These are phyloP conservation scores for Eclectus roratus DNA, from an alignment of 2,113 vertebrate genomes.

Conservation along the genomic window DNA sequence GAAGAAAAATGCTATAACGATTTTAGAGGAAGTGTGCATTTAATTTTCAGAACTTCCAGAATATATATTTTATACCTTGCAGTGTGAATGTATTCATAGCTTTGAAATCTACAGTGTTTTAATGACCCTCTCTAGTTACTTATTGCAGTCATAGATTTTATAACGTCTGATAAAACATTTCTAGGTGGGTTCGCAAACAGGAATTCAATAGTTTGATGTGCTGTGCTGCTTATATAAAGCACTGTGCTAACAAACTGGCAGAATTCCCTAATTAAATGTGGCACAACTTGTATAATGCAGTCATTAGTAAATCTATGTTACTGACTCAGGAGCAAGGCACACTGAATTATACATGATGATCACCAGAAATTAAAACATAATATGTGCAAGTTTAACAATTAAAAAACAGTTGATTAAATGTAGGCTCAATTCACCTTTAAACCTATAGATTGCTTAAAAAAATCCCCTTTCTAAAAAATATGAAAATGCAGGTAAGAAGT, in stretches of 20 bases:
- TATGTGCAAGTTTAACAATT: background rate
- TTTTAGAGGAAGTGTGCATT: background rate
- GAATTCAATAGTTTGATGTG: background rate
- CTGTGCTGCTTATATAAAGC: background rate
- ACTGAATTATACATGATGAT: background rate
- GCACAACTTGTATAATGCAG: background rate
- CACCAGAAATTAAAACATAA: background rate
- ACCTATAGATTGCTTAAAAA: background rate
- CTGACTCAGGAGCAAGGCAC: background rate
- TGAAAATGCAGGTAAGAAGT: background rate
- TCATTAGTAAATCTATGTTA: background rate
- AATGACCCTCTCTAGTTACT: background rate
- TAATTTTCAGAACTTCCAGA: background rate
- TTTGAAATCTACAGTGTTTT: background rate
- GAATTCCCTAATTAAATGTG: background rate
- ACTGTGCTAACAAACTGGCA: background rate
- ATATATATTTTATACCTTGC: background rate
- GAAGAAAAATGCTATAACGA: background rate
- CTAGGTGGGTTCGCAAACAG: background rate
- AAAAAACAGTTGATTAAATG: background rate
- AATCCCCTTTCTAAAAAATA: background rate
- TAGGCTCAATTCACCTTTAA: background rate
- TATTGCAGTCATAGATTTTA: slow-evolving; percentile 16
- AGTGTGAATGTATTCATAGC: background rate
- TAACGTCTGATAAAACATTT: background rate